phyloP scores from a whole-genome alignment of 2,888 invertebrate species.

The Agelastica alni region DNA sequence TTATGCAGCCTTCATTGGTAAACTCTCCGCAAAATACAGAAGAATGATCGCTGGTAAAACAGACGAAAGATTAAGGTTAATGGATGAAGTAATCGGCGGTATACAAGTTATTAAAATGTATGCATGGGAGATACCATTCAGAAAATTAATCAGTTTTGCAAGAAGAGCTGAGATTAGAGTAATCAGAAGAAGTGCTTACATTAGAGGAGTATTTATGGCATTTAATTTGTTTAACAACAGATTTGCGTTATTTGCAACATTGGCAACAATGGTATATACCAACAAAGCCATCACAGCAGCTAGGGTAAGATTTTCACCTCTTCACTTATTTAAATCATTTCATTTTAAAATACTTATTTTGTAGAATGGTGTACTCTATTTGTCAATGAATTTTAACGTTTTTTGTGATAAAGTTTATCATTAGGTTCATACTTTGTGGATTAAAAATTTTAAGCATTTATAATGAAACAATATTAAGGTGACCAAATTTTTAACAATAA shows the following conservation, averaged over 20 bases:
- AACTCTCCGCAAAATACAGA: slow-evolving; percentile 72
- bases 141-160: slow-evolving; percentile 69
- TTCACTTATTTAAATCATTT: not conserved
- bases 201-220: slow-evolving; percentile 66
- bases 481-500: no score
- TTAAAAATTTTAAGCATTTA: no score
- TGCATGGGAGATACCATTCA: slow-evolving; percentile 71
- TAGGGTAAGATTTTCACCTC: slow-evolving; percentile 57
- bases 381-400: no score
- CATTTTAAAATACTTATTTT: no score
- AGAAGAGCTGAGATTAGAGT: slow-evolving; percentile 72
- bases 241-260: slow-evolving; percentile 75
- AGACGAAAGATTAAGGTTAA: slow-evolving; percentile 80
- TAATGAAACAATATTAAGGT: no score
- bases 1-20: slow-evolving; percentile 63
- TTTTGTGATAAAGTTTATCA: no score
- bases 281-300: slow-evolving; percentile 71
- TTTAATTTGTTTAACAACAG: slow-evolving; percentile 78
- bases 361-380: no score
- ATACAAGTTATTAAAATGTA: slow-evolving; percentile 72
- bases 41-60: slow-evolving; percentile 76
- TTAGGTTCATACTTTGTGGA: no score
- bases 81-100: slow-evolving; percentile 87
- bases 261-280: slow-evolving; percentile 55
- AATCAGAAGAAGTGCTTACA: slow-evolving; percentile 65